phyloP scores from a whole-genome alignment of 1,140 invertebrate genomes.

The Himalopsyche phryganea region DNA sequence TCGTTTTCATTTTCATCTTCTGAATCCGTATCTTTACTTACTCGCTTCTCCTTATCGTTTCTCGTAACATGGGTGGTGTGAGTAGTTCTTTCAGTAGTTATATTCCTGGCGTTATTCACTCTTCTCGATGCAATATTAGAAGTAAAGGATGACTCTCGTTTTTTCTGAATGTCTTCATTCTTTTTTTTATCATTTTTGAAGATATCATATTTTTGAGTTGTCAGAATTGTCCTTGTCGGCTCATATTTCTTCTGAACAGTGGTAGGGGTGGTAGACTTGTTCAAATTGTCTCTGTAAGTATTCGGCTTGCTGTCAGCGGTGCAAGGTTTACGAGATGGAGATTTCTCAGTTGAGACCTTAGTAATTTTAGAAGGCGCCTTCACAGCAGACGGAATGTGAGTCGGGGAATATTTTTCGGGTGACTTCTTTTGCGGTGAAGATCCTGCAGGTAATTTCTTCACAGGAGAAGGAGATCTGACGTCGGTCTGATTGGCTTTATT shows the following conservation, averaged over 20 bases:
- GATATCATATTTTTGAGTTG: conserved; percentile 31
- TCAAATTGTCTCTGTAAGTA: conserved; percentile 12
- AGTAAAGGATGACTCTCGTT: background rate
- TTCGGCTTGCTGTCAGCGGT: conserved; percentile 11
- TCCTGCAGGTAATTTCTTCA: background rate
- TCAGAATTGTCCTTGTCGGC: conserved; percentile 26
- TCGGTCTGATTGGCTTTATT: background rate
- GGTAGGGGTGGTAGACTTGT: background rate
- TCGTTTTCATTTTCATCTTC: conserved; percentile 22
- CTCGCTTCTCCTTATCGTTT: background rate
- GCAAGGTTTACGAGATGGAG: conserved; percentile 3
- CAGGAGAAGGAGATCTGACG: too few species aligned
- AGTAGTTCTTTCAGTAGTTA: conserved; percentile 11
- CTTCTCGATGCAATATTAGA: conserved; percentile 5
- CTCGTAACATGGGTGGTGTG: background rate
- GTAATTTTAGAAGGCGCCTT: conserved; percentile 32
- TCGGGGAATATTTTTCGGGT: conserved; percentile 22
- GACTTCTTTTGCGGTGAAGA: conserved; percentile 15
- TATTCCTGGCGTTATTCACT: conserved; percentile 6
- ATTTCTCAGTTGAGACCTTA: conserved; percentile 37
- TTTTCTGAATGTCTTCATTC: conserved; percentile 5
- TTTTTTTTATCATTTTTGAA: conserved; percentile 33
- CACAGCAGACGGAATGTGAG: conserved; percentile 6
- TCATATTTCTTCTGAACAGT: conserved; percentile 23
- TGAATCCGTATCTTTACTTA: conserved; percentile 16